Evolutionary conservation across 2,888 invertebrate genomes (phyloP).

Genomic region (Leptogaster cylindrica): DNA sequence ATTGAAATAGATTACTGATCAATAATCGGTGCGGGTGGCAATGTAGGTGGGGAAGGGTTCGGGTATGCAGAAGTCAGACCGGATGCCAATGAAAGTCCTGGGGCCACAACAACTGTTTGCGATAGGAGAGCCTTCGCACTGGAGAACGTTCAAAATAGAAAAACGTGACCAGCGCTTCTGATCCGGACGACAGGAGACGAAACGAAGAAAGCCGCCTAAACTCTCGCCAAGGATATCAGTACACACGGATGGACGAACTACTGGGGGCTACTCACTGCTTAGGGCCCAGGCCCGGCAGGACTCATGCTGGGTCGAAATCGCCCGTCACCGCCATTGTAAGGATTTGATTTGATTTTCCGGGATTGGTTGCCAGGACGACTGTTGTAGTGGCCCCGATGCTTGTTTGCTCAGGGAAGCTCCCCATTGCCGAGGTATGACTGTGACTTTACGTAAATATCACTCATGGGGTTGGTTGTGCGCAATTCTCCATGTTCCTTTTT

Average conservation of each 20-base stretch:
- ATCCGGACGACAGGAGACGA: slow-evolving; percentile 23
- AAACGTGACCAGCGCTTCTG: slow-evolving; percentile 33
- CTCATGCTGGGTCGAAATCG: slow-evolving; percentile 19
- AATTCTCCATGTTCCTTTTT: background rate
- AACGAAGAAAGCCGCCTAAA: slow-evolving; percentile 15
- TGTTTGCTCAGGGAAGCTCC: slow-evolving; percentile 21
- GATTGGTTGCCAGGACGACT: slow-evolving; percentile 35
- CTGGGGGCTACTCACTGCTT: background rate
- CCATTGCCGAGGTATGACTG: too few species aligned
- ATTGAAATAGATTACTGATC: slow-evolving; percentile 40
- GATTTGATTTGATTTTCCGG: slow-evolving; percentile 38
- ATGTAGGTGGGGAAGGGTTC: background rate
- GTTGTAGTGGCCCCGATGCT: slow-evolving; percentile 32
- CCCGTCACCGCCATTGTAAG: slow-evolving; percentile 37
- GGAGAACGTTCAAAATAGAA: slow-evolving; percentile 21
- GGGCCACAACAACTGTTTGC: background rate
- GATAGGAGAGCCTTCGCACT: background rate
- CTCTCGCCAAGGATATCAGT: slow-evolving; percentile 6
- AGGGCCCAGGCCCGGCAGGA: slow-evolving; percentile 9
- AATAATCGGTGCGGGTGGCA: slow-evolving; percentile 23
- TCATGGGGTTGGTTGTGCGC: slow-evolving; percentile 3
- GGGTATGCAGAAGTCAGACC: background rate
- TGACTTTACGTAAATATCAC: too few species aligned
- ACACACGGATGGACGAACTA: slow-evolving; percentile 7
- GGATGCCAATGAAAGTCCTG: background rate